Evolutionary conservation across 2,888 invertebrate species (phyloP).

Genomic region (Dendrolimus houi): DNA sequence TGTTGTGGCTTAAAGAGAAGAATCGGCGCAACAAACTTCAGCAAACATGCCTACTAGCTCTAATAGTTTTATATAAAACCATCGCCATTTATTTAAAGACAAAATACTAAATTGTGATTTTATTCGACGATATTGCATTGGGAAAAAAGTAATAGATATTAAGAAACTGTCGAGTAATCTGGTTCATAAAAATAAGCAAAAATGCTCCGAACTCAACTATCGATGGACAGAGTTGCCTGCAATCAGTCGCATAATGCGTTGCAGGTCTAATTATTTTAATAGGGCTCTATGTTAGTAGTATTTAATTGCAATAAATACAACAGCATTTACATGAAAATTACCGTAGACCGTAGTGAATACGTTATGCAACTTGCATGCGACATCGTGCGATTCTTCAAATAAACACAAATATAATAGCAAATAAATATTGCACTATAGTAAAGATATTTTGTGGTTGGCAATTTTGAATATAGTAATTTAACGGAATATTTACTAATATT

Average conservation of each 20-base stretch:
- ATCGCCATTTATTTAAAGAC: too few relatives aligned
- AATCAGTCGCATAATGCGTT: neutral
- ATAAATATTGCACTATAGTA: neutral
- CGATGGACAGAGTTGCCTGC: neutral
- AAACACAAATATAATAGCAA: neutral
- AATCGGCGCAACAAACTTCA: too few relatives aligned
- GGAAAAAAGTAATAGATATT: too few relatives aligned
- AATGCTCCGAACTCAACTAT: neutral
- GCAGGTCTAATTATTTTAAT: neutral
- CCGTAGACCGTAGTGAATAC: neutral
- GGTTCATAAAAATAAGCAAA: too few relatives aligned
- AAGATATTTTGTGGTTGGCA: neutral
- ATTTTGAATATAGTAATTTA: neutral
- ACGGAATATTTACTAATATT: too few relatives aligned
- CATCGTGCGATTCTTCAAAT: neutral
- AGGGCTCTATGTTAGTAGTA: neutral
- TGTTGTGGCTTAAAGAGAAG: too few relatives aligned
- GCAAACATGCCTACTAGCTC: too few relatives aligned
- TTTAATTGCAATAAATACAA: neutral
- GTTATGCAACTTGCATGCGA: neutral
- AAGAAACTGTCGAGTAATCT: too few relatives aligned
- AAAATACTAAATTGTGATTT: too few relatives aligned
- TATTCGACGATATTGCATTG: too few relatives aligned
- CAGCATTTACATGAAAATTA: slow-evolving; percentile 6
- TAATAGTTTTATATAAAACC: too few relatives aligned